Evolutionary conservation across 2,888 invertebrate genomes (phyloP), one percentile per base, ranked within the genome.

Genomic region (Acronicta alni): DNA sequence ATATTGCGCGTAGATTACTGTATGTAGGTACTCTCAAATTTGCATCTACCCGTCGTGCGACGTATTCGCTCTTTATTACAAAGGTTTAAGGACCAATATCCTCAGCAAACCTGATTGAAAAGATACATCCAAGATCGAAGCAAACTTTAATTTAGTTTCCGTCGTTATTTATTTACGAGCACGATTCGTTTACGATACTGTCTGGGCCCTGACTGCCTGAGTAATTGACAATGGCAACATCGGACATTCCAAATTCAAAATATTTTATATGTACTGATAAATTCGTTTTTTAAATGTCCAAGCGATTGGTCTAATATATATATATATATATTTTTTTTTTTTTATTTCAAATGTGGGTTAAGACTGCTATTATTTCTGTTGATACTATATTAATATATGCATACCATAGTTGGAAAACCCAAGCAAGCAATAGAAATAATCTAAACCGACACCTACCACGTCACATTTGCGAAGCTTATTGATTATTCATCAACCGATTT

Each of bases 111-210:
- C 46, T 42, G 42, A 17, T 47, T 35, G 7, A 14, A 54, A 30
- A 65, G 45, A 30, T 53, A 46, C 58, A 59, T n/a, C 4, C 35
- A 35, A 35, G n/a, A 35, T 64, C 58, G 54, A 59, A 55, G 65
- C 26, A 30, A 68, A 65, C 45, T 45, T 46, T 74, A 70, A 72
- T 72, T 74, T 53, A 42, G n/a, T 74, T 60, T 44, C 46, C 38
- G 35, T 60, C 70, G 65, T 56, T 53, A 71, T 49, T 53, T 65
- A 12, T 72, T 70, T 70, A 72, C 61, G 66, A 66, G 32, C 44
- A n/a, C 32, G 71, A 70, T 75, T 18, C 32, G 53, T 70, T 72
- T 66, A 75, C 61, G 75, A 72, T 72, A 61, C 32, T 30, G 60
- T 58, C 75, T 41, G 57, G 35, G n/a, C n/a, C n/a, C n/a, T n/a